Conservation (phyloP, 2,113 vertebrate species). For the Dipodomys stephensi region DNA sequence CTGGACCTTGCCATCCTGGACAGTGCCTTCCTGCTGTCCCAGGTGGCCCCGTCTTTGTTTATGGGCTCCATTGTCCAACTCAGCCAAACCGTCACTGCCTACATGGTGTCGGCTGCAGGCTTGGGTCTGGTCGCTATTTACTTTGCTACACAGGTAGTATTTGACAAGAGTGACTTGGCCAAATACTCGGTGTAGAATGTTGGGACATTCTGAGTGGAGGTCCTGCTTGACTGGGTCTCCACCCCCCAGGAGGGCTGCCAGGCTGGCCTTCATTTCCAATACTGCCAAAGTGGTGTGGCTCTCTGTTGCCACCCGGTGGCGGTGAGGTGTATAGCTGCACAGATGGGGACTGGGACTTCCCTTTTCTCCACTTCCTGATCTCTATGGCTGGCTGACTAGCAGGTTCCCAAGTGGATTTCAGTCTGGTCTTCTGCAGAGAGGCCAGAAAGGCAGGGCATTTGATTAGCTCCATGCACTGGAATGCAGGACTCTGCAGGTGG, state of each 20-base stretch:
- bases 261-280: not conserved
- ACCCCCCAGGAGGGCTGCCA: fast-evolving
- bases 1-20: conserved; percentile 93
- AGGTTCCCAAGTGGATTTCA: not conserved
- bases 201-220: not conserved
- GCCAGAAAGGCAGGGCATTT: not conserved
- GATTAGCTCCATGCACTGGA: conserved; percentile 53
- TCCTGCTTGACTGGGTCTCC: not conserved
- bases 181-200: conserved; percentile 79
- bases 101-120: conserved; percentile 89
- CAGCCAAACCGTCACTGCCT: conserved; percentile 90
- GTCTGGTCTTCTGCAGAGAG: not conserved
- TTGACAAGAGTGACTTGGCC: conserved; percentile 89
- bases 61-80: conserved; percentile 92
- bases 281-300: conserved; percentile 41
- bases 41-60: conserved; percentile 91
- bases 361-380: too few relatives aligned
- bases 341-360: not conserved
- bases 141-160: conserved; percentile 90
- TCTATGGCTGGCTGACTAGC: not conserved
- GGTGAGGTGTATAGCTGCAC: not conserved
- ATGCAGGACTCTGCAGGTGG: not conserved
- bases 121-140: conserved; percentile 90
- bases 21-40: conserved; percentile 93
- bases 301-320: conserved; percentile 52